Base-by-base conservation (phyloP, 2,797 vertebrate species). In the Poeciliopsis paucimaculata region DNA sequence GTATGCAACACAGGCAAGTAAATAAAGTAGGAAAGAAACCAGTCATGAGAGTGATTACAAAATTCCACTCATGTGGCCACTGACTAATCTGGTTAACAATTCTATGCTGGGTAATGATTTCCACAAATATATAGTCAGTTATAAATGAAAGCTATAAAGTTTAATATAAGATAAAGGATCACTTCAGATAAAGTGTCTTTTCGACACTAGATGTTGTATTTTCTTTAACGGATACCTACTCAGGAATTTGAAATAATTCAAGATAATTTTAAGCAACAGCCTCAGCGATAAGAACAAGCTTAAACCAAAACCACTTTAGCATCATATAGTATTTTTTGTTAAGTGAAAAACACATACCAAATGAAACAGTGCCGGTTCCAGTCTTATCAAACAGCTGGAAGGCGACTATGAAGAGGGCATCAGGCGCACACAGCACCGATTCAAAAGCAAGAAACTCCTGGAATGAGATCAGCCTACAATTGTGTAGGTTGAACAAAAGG, bases 391-490 rank as follows among this genome's bases (percentile, higher is more conserved):
- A 99, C 84, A 99, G 96, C 78, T 99, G 98, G 94, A 98, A 99
- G 94, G 98, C 98, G 86, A 99, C 98, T 77, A 99, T 96, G 93
- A 99, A 99, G 95, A 99, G 97, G 78, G 98, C 95, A 93, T 99
- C 98, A 26, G 98, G 98, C 60, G 97, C 97, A 95, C 98, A 99
- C 83, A 99, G 94, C 91, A 99, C 96, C 0, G 98, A 99, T 84
- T 99, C 98, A 95, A 99, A 99, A 2, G 98, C 98, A 94, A 98
- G 94, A 94, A 99, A 99, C 94, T 99, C 98, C 96, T 98, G 98
- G 95, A 96, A 99, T 51, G 98, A 99, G 95, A 99, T 99, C 94
- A 99, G 94, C 93, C 98, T 99, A 93, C 36, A 74, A 12, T 71
- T 34, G 82, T 51, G 41, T 20, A 55, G 81, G 4, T 74, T 53